Evolutionary conservation across 2,113 vertebrate species (phyloP).

Genomic region (Pseudorectes ferrugineus): DNA sequence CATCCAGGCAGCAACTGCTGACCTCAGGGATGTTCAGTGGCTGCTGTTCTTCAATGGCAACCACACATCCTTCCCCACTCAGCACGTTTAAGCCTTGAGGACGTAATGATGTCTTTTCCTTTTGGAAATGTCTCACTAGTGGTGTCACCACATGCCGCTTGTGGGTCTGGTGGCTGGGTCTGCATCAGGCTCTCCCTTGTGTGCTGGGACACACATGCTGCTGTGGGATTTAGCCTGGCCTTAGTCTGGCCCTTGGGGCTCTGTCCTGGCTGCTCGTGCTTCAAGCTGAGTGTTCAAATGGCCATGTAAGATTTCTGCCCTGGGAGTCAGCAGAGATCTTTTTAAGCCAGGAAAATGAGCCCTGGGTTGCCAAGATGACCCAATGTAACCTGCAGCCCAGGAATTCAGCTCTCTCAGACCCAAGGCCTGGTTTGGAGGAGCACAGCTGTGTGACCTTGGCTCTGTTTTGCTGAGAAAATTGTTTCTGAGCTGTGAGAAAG

Average conservation of each 20-base stretch:
- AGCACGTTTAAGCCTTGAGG: not conserved
- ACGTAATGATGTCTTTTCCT: not conserved
- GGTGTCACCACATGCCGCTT: fast-evolving
- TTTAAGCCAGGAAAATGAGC: not conserved
- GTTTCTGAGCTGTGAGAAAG: conserved; percentile 42
- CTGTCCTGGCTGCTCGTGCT: not conserved
- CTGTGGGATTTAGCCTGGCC: not conserved
- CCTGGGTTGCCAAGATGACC: conserved; percentile 39
- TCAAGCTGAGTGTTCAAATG: not conserved
- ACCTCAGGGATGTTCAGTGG: not conserved
- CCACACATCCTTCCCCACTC: not conserved
- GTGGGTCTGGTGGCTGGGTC: not conserved
- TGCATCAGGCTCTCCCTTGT: fast-evolving
- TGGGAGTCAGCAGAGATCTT: not conserved
- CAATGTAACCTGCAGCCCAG: not conserved
- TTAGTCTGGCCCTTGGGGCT: not conserved
- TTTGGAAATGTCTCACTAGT: not conserved
- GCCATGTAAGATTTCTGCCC: not conserved
- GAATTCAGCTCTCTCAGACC: not conserved
- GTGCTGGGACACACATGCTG: not conserved
- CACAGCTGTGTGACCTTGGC: conserved; percentile 51
- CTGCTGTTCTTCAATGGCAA: not conserved
- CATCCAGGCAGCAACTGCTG: not conserved
- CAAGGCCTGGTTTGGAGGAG: not conserved
- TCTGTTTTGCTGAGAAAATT: conserved; percentile 24